A percentile compares a stretch with the other conserved stretches of the same genome.
Evolutionary conservation across 2,888 invertebrate species (phyloP).

Genomic region (Antheraea assamensis): DNA sequence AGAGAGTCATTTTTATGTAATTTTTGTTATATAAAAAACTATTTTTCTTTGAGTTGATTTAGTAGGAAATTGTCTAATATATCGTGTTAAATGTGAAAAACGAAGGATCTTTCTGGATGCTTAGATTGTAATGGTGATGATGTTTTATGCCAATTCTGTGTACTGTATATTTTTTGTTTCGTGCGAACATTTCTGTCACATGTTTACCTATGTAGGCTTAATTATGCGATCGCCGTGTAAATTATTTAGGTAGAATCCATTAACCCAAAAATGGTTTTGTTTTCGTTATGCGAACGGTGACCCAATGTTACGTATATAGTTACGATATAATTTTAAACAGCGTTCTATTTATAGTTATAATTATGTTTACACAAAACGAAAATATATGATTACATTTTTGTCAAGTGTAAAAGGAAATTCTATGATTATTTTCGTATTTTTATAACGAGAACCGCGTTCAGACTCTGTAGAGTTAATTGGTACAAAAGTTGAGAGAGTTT

Average conservation of each 20-base stretch:
- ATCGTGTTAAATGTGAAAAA: no score
- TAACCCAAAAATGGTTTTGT: slow-evolving; percentile 11
- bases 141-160: not conserved
- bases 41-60: no score
- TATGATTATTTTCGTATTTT: not conserved
- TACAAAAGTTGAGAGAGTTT: no score
- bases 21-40: no score
- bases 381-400: not conserved
- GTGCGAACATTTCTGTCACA: not conserved
- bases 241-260: slow-evolving; percentile 11
- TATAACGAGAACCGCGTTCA: not conserved
- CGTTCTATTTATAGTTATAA: not conserved
- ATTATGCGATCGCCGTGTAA: slow-evolving; percentile 8
- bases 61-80: no score
- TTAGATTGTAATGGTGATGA: no score
- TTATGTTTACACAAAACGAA: not conserved
- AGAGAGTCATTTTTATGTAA: no score
- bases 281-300: not conserved
- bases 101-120: no score
- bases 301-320: not conserved
- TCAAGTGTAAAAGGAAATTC: not conserved
- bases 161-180: not conserved
- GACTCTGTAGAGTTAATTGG: no score
- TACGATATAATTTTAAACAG: not conserved
- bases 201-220: not conserved